Conservation (phyloP, 1,140 invertebrate species). For the Drosophila saltans region DNA sequence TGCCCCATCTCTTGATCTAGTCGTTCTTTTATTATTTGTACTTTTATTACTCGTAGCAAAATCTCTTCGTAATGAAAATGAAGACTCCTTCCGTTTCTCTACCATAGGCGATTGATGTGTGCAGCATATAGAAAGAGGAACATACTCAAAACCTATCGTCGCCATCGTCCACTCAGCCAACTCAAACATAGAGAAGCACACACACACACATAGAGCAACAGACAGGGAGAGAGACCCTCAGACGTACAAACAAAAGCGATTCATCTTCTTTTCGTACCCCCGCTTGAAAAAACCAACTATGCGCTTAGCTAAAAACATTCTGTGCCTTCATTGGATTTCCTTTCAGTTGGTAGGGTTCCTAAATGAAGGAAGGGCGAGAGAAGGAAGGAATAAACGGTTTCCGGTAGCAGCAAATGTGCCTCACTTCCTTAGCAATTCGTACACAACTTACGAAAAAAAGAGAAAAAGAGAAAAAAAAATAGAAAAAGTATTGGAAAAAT, state of each 20-base stretch:
- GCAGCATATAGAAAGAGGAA: conserved; percentile 34
- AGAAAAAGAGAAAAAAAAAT: conserved; percentile 60
- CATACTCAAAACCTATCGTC: conserved; percentile 34
- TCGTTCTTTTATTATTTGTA: conserved; percentile 71
- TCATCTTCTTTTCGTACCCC: conserved; percentile 61
- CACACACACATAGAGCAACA: background rate
- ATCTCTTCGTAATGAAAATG: conserved; percentile 69
- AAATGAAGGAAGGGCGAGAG: background rate
- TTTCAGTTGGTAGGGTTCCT: conserved; percentile 20
- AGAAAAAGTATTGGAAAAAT: conserved; percentile 7
- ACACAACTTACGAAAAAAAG: conserved; percentile 76
- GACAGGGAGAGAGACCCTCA: conserved; percentile 35
- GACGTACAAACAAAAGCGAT: conserved; percentile 79
- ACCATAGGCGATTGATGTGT: conserved; percentile 68
- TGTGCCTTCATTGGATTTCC: conserved; percentile 67
- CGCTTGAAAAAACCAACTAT: conserved; percentile 39
- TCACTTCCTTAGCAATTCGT: conserved; percentile 68
- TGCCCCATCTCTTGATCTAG: background rate
- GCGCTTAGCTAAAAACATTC: conserved; percentile 61
- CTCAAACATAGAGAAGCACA: conserved; percentile 24
- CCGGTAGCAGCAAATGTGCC: conserved; percentile 75
- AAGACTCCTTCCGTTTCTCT: conserved; percentile 30
- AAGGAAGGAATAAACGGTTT: conserved; percentile 65
- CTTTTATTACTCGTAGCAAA: conserved; percentile 22
- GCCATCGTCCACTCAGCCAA: conserved; percentile 4